These are phyloP conservation scores for Drosophila parabipectinata DNA, from an alignment of 1,140 invertebrate species.

Conservation along the genomic window DNA sequence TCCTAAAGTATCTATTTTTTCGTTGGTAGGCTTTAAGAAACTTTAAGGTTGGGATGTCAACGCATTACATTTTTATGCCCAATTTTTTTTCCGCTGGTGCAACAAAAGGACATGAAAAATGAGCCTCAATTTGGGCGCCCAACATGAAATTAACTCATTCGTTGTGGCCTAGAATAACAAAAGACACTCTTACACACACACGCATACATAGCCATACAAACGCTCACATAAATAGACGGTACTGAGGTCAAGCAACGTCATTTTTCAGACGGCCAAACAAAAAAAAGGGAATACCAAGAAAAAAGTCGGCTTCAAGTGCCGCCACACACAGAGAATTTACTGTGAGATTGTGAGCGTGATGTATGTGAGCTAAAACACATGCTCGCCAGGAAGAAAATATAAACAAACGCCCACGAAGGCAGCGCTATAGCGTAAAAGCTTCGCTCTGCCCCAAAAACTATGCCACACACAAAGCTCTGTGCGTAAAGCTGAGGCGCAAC, in stretches of 20 bases:
- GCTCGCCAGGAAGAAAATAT: constrained; percentile 68
- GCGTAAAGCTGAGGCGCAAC: constrained; percentile 73
- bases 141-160: constrained; percentile 79
- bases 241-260: constrained; percentile 73
- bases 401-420: constrained; percentile 69
- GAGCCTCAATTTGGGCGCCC: constrained; percentile 52
- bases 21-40: not conserved
- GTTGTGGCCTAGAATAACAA: constrained; percentile 68
- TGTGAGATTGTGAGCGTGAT: constrained; percentile 18
- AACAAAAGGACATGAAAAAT: constrained; percentile 62
- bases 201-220: constrained; percentile 1
- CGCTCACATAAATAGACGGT: constrained; percentile 25
- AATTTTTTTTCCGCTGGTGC: constrained; percentile 31
- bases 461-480: constrained; percentile 68
- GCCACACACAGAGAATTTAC: constrained; percentile 31
- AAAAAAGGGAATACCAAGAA: constrained; percentile 38
- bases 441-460: constrained; percentile 51
- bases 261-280: constrained; percentile 75
- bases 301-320: constrained; percentile 54
- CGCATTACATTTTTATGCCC: constrained; percentile 37
- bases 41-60: constrained; percentile 11
- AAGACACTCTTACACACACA: constrained; percentile 30
- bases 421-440: constrained; percentile 65
- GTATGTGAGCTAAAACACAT: constrained; percentile 59
- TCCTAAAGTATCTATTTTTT: not conserved